Percentiles rank a stretch among this genome's conserved stretches.
These are phyloP conservation scores for Nyctibius bracteatus DNA, from an alignment of 2,113 vertebrate genomes.

Conservation along the genomic window DNA sequence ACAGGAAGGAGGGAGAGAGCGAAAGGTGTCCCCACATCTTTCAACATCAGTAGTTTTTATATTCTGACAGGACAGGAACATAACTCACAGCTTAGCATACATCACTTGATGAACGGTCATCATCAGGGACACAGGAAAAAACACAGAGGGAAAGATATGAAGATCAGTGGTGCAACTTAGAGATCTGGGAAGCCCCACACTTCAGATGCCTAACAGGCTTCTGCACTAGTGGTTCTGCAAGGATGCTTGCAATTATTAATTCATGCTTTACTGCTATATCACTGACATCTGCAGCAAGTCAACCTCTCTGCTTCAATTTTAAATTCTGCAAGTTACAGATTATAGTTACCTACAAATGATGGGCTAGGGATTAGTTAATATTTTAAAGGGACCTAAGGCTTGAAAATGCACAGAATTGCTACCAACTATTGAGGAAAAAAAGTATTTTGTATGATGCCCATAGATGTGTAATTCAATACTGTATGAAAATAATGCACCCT, in stretches of 20 bases:
- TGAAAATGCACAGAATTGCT: not conserved
- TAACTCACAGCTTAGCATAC: not conserved
- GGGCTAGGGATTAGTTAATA: not conserved
- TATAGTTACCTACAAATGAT: not conserved
- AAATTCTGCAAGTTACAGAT: not conserved
- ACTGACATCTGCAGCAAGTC: not conserved
- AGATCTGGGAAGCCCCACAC: not conserved
- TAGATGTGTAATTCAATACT: not conserved
- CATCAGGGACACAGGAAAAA: not conserved
- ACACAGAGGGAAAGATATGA: not conserved
- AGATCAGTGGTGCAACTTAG: not conserved
- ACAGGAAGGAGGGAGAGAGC: not conserved
- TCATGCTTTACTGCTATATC: not conserved
- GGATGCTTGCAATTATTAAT: not conserved
- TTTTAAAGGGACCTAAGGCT: not conserved
- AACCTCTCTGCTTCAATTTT: not conserved
- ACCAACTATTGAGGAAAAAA: rapidly evolving
- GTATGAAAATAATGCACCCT: not conserved
- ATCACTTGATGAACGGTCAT: not conserved
- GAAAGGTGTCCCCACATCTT: not conserved
- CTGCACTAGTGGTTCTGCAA: not conserved
- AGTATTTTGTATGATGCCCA: not conserved
- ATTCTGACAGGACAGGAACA: not conserved
- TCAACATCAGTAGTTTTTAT: not conserved
- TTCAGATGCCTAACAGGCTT: not conserved